A percentile compares a stretch with the other conserved stretches of the same genome.
phyloP scores from a whole-genome alignment of 1,140 invertebrate genomes.

The Belonocnema kinseyi region DNA sequence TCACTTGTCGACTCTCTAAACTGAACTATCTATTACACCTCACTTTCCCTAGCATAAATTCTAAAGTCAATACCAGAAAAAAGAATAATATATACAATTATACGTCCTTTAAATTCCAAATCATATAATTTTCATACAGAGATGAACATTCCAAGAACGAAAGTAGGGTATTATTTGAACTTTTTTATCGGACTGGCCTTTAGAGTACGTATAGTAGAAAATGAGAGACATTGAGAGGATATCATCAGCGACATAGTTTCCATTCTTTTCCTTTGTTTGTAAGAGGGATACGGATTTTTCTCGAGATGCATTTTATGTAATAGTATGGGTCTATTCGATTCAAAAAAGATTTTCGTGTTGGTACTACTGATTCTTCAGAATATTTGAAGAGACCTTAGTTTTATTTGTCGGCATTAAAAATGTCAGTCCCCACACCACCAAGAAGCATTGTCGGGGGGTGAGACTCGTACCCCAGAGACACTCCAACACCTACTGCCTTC shows the following conservation, averaged over 20 bases:
- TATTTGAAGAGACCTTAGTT: conserved; percentile 59
- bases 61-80: no score
- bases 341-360: conserved; percentile 43
- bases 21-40: no score
- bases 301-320: neutral
- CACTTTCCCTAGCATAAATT: no score
- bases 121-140: no score
- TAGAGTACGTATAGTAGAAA: no score
- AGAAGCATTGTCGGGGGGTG: conserved; percentile 13
- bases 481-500: neutral
- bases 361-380: conserved; percentile 52
- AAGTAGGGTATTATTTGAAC: no score
- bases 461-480: neutral
- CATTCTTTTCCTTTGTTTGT: conserved; percentile 31
- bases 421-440: conserved; percentile 36
- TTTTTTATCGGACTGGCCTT: no score
- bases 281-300: conserved; percentile 25
- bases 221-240: neutral
- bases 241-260: neutral
- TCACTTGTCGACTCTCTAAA: no score
- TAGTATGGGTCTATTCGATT: conserved; percentile 38
- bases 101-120: no score
- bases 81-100: no score
- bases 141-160: no score
- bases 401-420: conserved; percentile 57